phyloP scores from a whole-genome alignment of 1,140 invertebrate genomes.

The Pomacea maculata region DNA sequence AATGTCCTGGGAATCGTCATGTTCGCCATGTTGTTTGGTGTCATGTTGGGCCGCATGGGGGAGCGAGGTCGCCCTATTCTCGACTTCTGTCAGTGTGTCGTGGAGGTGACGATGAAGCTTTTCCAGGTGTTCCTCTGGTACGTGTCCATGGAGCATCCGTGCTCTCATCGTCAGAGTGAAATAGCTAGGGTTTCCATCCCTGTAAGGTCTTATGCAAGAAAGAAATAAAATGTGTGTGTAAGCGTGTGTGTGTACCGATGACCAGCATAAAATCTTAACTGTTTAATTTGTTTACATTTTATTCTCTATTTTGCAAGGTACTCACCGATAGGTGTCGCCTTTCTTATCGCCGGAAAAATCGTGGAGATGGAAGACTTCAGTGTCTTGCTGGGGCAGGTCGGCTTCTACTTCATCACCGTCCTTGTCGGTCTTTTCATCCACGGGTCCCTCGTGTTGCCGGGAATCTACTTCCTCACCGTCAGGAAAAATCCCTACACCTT shows the following conservation, averaged over 20 bases:
- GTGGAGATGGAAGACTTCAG: constrained; percentile 86
- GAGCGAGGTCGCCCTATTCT: constrained; percentile 65
- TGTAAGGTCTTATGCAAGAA: neutral
- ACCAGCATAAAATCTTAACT: no score
- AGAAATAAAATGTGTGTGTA: neutral
- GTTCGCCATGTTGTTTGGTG: constrained; percentile 69
- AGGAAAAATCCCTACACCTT: constrained; percentile 71
- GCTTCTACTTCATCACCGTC: constrained; percentile 91
- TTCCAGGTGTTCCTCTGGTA: constrained; percentile 65
- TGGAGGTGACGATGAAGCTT: constrained; percentile 68
- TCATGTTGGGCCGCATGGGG: constrained; percentile 66
- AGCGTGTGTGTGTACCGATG: neutral
- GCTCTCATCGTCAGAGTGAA: no score
- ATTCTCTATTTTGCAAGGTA: constrained; percentile 72
- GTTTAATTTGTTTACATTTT: no score
- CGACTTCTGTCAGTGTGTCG: constrained; percentile 67
- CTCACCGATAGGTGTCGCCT: constrained; percentile 90
- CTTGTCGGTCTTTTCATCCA: constrained; percentile 88
- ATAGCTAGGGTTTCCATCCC: no score
- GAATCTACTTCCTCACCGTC: constrained; percentile 71
- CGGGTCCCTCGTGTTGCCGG: constrained; percentile 85
- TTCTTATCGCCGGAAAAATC: constrained; percentile 89
- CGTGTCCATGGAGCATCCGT: neutral
- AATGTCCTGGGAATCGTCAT: constrained; percentile 68
- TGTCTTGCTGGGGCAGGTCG: constrained; percentile 84